Base-by-base conservation (phyloP, 2,888 invertebrate genomes). In the Halocaridina rubra region DNA sequence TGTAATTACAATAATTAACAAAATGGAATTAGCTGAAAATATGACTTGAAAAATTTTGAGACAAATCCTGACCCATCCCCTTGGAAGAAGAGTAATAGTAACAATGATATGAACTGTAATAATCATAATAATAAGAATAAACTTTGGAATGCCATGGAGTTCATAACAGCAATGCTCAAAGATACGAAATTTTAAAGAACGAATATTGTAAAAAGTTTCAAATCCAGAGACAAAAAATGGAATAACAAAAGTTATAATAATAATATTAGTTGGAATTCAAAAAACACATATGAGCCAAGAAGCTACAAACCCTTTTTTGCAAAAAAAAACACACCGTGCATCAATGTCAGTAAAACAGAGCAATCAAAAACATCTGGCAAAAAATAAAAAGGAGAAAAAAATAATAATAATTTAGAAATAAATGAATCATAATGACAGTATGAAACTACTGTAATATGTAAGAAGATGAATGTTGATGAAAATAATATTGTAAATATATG, bases 281-380 rank as follows among this genome's bases (percentile, higher is more conserved):
- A 75, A 86, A 85, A 86, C 86, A 86, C 78, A 84, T 76, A 86
- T 86, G 86, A 86, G 86, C 86, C 82, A 86, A 86, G 79, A 86
- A 86, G 86, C 86, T 86, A 86, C 86, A 84, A 86, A 82, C 86
- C 86, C 86, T 82, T 77, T n/a, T n/a, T 81, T 75, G 84, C 81
- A 81, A 82, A 85, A n/a, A n/a, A n/a, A 81, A 82, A 86, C 86
- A 86, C 86, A 80, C 86, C 86, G 86, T 86, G 86, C 86, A 86
- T 82, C 82, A 86, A 81, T 84, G 77, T 86, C 85, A 85, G 85
- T 85, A 85, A n/a, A 86, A 82, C 80, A 84, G 86, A 86, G 86
- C 86, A 86, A 76, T 86, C 82, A 86, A 82, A n/a, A 86, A 84
- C 82, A 84, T 84, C 78, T 84, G 82, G 82, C 78, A 77, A 84